A percentile compares a stretch with the other conserved stretches of the same genome.
These are phyloP conservation scores for Amphiprion percula DNA, from an alignment of 2,113 vertebrate species.

Conservation along the genomic window DNA sequence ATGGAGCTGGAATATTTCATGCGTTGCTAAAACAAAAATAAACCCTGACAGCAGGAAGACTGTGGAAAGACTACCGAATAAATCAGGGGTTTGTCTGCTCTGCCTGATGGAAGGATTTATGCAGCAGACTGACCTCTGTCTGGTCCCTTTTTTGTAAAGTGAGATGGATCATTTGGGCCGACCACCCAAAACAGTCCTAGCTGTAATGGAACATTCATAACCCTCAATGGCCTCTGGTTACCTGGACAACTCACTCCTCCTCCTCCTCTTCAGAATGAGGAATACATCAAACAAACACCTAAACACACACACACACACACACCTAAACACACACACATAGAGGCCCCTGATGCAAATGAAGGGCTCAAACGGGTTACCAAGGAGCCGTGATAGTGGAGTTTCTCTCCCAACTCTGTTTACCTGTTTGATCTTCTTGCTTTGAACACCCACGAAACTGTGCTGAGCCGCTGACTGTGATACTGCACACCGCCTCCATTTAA, in stretches of 20 bases:
- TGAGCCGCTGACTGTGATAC: background rate
- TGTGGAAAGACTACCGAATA: background rate
- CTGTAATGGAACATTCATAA: constrained; percentile 77
- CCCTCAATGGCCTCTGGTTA: constrained; percentile 74
- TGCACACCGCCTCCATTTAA: constrained; percentile 7
- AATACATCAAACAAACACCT: constrained; percentile 40
- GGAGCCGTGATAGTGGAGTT: constrained; percentile 53
- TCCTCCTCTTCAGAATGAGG: constrained; percentile 36
- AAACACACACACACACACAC: constrained; percentile 17
- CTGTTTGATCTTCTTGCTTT: constrained; percentile 36
- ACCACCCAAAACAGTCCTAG: constrained; percentile 29
- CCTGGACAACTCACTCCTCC: constrained; percentile 72
- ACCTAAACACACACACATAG: constrained; percentile 20
- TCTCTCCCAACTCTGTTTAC: constrained; percentile 44
- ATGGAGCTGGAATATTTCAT: constrained; percentile 30
- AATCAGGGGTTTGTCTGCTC: background rate
- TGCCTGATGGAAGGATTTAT: background rate
- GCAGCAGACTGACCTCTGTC: constrained; percentile 1
- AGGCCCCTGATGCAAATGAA: constrained; percentile 65
- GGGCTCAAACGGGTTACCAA: constrained; percentile 66
- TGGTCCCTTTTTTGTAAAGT: constrained; percentile 32
- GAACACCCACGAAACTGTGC: background rate
- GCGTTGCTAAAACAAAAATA: constrained; percentile 6
- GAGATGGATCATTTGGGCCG: constrained; percentile 40
- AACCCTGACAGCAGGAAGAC: constrained; percentile 5